Evolutionary conservation across 2,888 invertebrate species (phyloP), one percentile per base, ranked within the genome.

Genomic region (Meta bourneti): DNA sequence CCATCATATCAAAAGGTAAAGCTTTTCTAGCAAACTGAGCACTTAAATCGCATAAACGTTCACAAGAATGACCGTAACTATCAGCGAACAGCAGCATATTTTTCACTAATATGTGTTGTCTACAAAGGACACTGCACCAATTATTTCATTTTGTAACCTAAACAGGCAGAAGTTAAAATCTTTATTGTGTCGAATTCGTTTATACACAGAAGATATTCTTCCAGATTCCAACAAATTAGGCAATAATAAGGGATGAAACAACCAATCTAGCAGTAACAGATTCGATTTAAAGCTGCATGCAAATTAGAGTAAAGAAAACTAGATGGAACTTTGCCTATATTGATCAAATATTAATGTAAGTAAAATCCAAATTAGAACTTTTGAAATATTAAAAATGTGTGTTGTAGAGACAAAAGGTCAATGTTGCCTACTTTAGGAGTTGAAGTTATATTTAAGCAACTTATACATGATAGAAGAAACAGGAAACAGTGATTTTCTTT

Each of bases 221-320:
- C 2, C n/a, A 79, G 54, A 0, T 20, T 19, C 34, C 61, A 79
- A 13, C 79, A 79, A 6, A 79, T 6, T 11, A 16, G 5, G 8
- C 79, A 79, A 20, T 79, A 79, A 13, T 79, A 79, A 6, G 54
- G 20, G 5, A 79, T 20, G 54, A 79, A 79, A 13, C 54, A 48
- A 19, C 54, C 54, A 20, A 79, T 20, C 79, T 52, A 79, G 6
- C 13, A 13, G 20, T 48, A 79, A 19, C 52, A 52, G 19, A 61
- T n/a, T n/a, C n/a, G n/a, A n/a, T n/a, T n/a, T n/a, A n/a, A n/a
- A n/a, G n/a, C n/a, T n/a, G n/a, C n/a, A n/a, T n/a, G n/a, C n/a
- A n/a, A n/a, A n/a, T n/a, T n/a, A n/a, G n/a, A n/a, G n/a, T n/a
- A n/a, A n/a, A n/a, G n/a, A n/a, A n/a, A n/a, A n/a, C n/a, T n/a